Percentiles rank a stretch among this genome's conserved stretches.
These are phyloP conservation scores for Polydrusus tereticollis DNA, from an alignment of 2,888 invertebrate species.

Conservation along the genomic window DNA sequence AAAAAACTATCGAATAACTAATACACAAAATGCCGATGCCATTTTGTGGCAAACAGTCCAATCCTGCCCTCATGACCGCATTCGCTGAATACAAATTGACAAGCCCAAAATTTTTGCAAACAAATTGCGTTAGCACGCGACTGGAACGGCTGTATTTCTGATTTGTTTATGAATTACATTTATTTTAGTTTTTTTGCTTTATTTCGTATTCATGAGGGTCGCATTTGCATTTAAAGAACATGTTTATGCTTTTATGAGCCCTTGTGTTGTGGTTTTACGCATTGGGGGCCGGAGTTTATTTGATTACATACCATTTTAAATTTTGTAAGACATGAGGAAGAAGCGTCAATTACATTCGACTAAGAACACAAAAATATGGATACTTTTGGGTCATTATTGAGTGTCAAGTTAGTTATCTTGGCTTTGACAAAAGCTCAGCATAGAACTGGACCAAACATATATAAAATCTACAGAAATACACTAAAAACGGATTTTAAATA, in stretches of 20 bases:
- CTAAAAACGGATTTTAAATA: no score
- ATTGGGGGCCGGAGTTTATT: not conserved
- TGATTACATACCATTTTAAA: not conserved
- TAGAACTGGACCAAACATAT: no score
- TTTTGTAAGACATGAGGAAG: not conserved
- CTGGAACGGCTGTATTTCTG: constrained; percentile 9
- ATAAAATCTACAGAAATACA: no score
- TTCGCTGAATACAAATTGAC: constrained; percentile 13
- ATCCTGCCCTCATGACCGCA: not conserved
- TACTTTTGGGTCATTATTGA: no score
- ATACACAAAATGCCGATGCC: no score
- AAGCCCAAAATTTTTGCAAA: constrained; percentile 10
- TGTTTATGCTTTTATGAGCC: not conserved
- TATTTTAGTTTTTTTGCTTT: constrained; percentile 2
- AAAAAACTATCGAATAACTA: no score
- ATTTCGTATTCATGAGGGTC: constrained; percentile 6
- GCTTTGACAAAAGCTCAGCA: no score
- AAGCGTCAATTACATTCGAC: no score
- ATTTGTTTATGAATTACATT: constrained; percentile 16
- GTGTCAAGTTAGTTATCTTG: no score
- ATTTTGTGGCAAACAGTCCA: not conserved
- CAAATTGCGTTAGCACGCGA: constrained; percentile 11
- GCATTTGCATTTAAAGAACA: constrained; percentile 9
- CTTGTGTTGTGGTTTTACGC: not conserved
- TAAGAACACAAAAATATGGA: no score